Evolutionary conservation across 2,113 vertebrate genomes (phyloP).

Genomic region (Xenus cinereus): DNA sequence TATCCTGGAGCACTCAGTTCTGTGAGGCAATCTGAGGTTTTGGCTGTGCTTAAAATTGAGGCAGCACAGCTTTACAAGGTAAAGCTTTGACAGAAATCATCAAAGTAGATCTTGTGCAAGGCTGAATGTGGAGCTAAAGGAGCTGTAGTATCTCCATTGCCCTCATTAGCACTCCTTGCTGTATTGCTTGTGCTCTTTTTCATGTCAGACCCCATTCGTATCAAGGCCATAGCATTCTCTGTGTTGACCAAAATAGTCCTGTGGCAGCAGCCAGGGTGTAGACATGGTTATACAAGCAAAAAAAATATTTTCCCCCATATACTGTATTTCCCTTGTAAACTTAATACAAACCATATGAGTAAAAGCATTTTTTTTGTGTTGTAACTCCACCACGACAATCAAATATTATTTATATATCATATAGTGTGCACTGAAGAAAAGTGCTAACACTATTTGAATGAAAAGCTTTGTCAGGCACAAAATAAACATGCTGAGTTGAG

Average conservation of each 20-base stretch:
- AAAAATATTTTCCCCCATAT: neutral
- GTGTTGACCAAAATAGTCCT: neutral
- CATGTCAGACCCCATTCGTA: fast-evolving
- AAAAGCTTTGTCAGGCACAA: neutral
- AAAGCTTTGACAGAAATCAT: neutral
- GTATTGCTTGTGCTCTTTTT: neutral
- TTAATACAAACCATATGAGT: slow-evolving; percentile 29
- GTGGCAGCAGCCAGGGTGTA: neutral
- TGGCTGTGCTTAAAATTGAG: neutral
- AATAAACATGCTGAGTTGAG: neutral
- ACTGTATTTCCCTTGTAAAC: neutral
- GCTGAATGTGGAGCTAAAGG: neutral
- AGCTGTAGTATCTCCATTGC: neutral
- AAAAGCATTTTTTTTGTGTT: neutral
- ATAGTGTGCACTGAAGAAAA: neutral
- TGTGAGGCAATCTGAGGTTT: slow-evolving; percentile 48
- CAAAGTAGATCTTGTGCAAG: neutral
- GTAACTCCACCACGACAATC: neutral
- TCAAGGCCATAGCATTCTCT: neutral
- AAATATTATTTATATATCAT: neutral
- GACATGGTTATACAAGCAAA: neutral
- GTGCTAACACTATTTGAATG: neutral
- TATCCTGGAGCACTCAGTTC: neutral
- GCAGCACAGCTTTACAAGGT: neutral
- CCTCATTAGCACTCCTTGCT: neutral